Conservation (phyloP, 2,113 vertebrate species). For the Podiceps cristatus region DNA sequence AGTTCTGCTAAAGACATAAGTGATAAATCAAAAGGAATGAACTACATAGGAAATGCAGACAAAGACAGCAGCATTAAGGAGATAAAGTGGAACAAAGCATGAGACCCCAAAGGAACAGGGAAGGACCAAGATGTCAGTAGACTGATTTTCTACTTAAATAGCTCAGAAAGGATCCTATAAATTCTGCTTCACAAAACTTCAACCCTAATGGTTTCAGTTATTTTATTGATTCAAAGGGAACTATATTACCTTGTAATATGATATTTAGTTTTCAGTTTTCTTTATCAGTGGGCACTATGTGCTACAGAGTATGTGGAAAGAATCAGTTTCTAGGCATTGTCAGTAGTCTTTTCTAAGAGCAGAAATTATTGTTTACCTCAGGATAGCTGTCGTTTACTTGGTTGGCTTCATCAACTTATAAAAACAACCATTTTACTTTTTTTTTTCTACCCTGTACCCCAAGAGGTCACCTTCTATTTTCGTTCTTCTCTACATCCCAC, state of each 20-base stretch:
- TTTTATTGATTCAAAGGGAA: background rate
- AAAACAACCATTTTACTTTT: rapidly evolving
- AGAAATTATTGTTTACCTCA: background rate
- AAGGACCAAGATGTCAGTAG: background rate
- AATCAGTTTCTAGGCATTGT: background rate
- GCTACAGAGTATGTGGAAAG: background rate
- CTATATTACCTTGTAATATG: background rate
- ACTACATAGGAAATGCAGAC: background rate
- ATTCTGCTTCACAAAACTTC: conserved; percentile 20
- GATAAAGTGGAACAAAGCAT: conserved; percentile 16
- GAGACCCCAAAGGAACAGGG: background rate
- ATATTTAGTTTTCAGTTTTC: background rate
- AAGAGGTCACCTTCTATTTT: background rate
- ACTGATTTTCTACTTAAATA: conserved; percentile 42
- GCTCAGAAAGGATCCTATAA: conserved; percentile 15
- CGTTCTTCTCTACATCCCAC: background rate
- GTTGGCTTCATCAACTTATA: background rate
- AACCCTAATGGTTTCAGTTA: background rate
- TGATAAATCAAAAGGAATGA: conserved; percentile 8
- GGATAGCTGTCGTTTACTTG: background rate
- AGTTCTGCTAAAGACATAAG: background rate
- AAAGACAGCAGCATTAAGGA: conserved; percentile 22
- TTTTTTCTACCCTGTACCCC: background rate
- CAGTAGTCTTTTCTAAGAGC: background rate
- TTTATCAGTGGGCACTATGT: background rate